Evolutionary conservation across 2,113 vertebrate species (phyloP), one percentile per base, ranked within the genome.

Genomic region (Oostethus manadensis): DNA sequence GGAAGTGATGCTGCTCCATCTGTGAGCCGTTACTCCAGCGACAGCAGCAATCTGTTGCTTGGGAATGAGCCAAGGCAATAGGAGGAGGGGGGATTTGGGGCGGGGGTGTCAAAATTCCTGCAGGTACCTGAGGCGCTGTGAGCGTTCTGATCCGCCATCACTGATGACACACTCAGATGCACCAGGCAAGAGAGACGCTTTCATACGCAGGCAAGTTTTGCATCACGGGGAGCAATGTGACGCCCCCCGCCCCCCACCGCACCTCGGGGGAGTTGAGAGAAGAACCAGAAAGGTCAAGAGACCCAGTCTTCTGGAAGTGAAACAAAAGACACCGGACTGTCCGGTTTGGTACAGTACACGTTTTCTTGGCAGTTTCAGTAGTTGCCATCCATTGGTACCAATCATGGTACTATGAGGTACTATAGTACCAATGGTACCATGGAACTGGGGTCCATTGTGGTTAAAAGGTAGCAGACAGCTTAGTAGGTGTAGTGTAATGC

Each of bases 41-140:
- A 87, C 84, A 80, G 78, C 76, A 56, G 64, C 84, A 87, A 88
- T 88, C 85, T 88, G 85, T 86, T 84, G 80, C 82, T 80, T 84
- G 85, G 80, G 79, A 77, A 76, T 63, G 76, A 84, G 84, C 87
- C 84, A 87, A 80, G 75, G 55, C 66, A 72, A 49, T 38, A 55
- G 66, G 65, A 42, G 51, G 57, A 56, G 17, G 44, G 15, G 35
- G 40, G 9, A 7, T 4, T 18, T 35, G 14, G 17, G 33, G 14
- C 29, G 77, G 18, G 53, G 53, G 53, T 55, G 81, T 79, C 73
- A 70, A 74, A 86, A 85, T 86, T 87, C 85, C 77, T 75, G 77
- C 74, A 76, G 85, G 74, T 70, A 86, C 84, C 86, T 82, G 71
- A 29, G 84, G 81, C 81, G 64, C 69, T 67, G 73, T 74, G 81